These are phyloP conservation scores for Chromis chromis DNA, from an alignment of 2,797 vertebrate species.

Conservation along the genomic window DNA sequence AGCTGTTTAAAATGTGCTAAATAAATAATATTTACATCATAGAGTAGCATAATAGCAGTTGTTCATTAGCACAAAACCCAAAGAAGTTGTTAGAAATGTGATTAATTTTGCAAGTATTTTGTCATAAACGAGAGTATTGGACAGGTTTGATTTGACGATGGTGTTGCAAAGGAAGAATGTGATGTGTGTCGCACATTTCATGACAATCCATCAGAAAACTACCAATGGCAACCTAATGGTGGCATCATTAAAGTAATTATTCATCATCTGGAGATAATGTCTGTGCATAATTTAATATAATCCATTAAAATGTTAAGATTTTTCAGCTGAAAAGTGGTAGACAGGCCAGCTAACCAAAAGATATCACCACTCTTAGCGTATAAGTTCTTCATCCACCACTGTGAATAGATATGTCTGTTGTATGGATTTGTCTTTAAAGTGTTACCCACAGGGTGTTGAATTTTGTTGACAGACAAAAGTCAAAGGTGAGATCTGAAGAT, in stretches of 20 bases:
- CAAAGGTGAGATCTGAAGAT: constrained; percentile 33
- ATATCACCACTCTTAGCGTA: background rate
- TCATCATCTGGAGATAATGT: background rate
- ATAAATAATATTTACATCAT: background rate
- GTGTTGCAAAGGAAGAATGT: background rate
- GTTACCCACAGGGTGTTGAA: background rate
- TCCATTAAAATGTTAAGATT: too few species aligned
- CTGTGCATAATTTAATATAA: too few species aligned
- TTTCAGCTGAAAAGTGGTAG: too few species aligned
- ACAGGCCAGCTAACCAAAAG: too few species aligned
- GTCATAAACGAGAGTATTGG: background rate
- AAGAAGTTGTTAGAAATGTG: background rate
- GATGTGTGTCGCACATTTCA: background rate
- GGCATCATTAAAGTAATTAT: background rate
- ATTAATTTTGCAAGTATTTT: background rate
- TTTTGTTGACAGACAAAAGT: constrained; percentile 12
- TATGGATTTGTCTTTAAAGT: constrained; percentile 5
- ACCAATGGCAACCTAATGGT: background rate
- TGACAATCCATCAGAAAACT: background rate
- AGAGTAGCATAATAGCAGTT: background rate
- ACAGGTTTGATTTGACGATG: background rate
- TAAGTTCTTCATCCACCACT: background rate
- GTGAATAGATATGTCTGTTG: background rate
- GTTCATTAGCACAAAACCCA: background rate
- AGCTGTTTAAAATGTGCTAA: too few species aligned